Conservation (phyloP, 2,113 vertebrate species). For the Mustela lutreola region DNA sequence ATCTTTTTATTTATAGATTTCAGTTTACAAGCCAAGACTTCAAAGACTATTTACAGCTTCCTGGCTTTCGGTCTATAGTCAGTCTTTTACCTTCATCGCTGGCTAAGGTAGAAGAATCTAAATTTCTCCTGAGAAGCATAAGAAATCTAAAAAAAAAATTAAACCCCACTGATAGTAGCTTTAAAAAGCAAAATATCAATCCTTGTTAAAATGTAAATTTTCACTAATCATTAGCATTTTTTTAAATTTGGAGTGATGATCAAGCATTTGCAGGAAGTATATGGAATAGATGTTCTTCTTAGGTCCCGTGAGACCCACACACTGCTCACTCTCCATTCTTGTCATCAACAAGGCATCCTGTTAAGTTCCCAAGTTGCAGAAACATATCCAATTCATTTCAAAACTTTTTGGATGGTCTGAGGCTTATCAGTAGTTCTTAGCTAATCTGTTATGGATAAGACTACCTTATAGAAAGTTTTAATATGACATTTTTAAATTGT, state of each 20-base stretch:
- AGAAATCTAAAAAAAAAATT: conserved; percentile 37
- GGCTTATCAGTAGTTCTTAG: not conserved
- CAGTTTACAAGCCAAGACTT: not conserved
- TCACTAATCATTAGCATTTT: not conserved
- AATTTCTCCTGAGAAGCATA: not conserved
- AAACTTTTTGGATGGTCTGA: not conserved
- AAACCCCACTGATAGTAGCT: not conserved
- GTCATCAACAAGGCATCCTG: not conserved
- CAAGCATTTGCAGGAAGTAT: not conserved
- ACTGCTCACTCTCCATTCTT: not conserved
- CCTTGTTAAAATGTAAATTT: conserved; percentile 5
- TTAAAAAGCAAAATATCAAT: not conserved
- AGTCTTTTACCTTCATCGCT: not conserved
- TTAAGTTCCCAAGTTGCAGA: not conserved
- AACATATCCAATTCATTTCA: not conserved
- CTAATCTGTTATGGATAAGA: not conserved
- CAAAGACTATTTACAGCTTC: not conserved
- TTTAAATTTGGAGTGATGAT: not conserved
- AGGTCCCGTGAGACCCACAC: not conserved
- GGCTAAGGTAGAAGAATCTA: not conserved
- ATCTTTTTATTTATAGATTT: not conserved
- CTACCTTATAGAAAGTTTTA: not conserved
- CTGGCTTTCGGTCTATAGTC: not conserved
- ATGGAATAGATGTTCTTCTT: not conserved
- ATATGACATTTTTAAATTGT: not conserved